Base-by-base conservation (phyloP, 1,140 invertebrate species). In the Eulimnadia texana region DNA sequence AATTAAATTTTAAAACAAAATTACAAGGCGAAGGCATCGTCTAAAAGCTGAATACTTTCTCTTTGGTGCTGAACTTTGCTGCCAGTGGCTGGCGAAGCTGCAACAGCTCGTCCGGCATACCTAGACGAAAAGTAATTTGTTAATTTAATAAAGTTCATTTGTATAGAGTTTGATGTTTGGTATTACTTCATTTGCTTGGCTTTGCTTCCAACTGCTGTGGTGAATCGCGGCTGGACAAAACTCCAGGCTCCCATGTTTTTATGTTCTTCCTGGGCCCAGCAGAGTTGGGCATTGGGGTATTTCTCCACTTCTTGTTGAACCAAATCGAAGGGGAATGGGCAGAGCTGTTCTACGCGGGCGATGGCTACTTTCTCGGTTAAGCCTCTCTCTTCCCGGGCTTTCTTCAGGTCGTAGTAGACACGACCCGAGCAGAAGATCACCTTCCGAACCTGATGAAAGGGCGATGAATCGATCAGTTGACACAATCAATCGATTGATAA, bases 191-290 rank as follows among this genome's bases (percentile, higher is more conserved):
- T 33, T 22, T 55, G 61, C 56, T 65, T 57, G 50, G 63, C 66
- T 19, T 64, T 61, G 67, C 80, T 82, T 20, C 80, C 82, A 10
- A 90, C 73, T 49, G 86, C 80, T 3, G 88, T 91, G 24, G 88
- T 80, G 76, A 99, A 89, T 67, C 95, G 82, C 0, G 93, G 94
- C 72, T 94, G 87, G 50, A 98, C 83, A 70, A 97, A 98, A 16
- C 79, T 82, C 93, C 95, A 99, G 16, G 83, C 79, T 28, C 96
- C 95, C 80, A 89, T 90, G 75, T 99, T 99, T 77, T 98, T 98
- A 74, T 95, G 93, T 74, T 99, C 96, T 77, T 99, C 97, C 76
- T 99, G 97, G 60, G 84, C 81, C 93, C 93, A 99, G 25, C 84
- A 71, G 6, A 99, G 70, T 67, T 88, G 81, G 1, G 95, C 96